These are phyloP conservation scores for Meliscaeva auricollis DNA, from an alignment of 2,888 invertebrate species.

Conservation along the genomic window DNA sequence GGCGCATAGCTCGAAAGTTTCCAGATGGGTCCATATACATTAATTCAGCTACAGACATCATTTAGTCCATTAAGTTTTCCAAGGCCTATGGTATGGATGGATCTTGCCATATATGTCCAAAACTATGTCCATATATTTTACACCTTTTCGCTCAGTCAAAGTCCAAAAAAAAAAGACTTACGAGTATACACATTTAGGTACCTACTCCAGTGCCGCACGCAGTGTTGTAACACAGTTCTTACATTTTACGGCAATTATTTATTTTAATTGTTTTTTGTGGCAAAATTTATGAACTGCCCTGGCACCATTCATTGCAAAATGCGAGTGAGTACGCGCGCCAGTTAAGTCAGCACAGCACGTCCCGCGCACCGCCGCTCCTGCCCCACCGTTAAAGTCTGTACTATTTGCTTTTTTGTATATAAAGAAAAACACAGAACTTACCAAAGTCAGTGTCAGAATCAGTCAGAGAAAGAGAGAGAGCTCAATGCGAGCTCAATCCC, in stretches of 20 bases:
- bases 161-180: conserved; percentile 30
- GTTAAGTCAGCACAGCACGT: conserved; percentile 10
- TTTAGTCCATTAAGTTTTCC: conserved; percentile 13
- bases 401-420: conserved; percentile 14
- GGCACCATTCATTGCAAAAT: conserved; percentile 68
- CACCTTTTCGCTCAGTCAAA: conserved; percentile 46
- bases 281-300: conserved; percentile 77
- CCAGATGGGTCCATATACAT: too few species aligned
- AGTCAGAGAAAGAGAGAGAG: neutral
- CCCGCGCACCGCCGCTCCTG: neutral
- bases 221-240: conserved; percentile 77
- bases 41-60: conserved; percentile 16
- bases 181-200: neutral
- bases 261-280: conserved; percentile 78
- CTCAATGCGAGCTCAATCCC: conserved; percentile 34
- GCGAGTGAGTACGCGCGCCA: conserved; percentile 42
- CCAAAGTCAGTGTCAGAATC: conserved; percentile 10
- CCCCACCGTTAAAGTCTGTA: neutral
- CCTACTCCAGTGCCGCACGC: conserved; percentile 47
- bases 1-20: too few species aligned
- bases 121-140: conserved; percentile 53
- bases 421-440: conserved; percentile 36
- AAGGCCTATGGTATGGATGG: neutral
- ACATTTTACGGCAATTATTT: conserved; percentile 78
- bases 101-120: conserved; percentile 29